Percentiles rank a stretch among this genome's conserved stretches.
These are phyloP conservation scores for Nerophis ophidion DNA, from an alignment of 2,113 vertebrate genomes.

Conservation along the genomic window DNA sequence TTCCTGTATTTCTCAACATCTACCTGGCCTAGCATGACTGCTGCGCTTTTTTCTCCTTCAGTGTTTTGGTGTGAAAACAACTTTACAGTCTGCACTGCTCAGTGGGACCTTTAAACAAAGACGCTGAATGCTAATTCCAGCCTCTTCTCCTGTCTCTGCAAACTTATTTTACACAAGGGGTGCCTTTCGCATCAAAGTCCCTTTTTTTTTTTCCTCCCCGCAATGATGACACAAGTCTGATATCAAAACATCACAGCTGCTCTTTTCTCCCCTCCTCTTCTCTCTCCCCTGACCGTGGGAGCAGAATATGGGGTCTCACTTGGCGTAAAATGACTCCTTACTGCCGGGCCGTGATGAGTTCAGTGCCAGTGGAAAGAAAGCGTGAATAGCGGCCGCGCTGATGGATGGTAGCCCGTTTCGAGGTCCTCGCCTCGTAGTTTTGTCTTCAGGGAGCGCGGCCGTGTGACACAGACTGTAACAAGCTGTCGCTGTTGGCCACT, in stretches of 20 bases:
- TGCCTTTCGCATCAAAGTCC: conserved; percentile 30
- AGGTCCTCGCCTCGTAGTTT: conserved; percentile 11
- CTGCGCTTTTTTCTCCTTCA: not conserved
- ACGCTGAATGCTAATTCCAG: conserved; percentile 48
- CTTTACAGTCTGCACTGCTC: conserved; percentile 53
- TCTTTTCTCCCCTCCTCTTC: conserved; percentile 22
- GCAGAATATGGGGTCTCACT: too few species aligned
- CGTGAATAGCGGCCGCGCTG: not conserved
- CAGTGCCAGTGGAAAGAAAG: not conserved
- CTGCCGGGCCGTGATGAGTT: conserved; percentile 13
- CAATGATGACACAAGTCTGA: conserved; percentile 31
- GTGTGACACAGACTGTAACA: conserved; percentile 25
- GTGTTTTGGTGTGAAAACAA: conserved; percentile 42
- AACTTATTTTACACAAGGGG: conserved; percentile 53
- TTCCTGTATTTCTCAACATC: conserved; percentile 23
- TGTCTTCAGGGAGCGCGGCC: conserved; percentile 18
- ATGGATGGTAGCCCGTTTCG: conserved; percentile 7
- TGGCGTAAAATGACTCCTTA: conserved; percentile 17
- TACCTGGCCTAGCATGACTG: conserved; percentile 9
- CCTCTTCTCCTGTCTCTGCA: conserved; percentile 35
- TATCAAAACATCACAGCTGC: conserved; percentile 25
- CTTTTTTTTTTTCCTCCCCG: conserved; percentile 13
- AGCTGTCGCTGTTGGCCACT: conserved; percentile 28
- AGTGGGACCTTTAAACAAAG: conserved; percentile 45
- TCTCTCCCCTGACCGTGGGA: conserved; percentile 9